These are phyloP conservation scores for Pseudomyrmex gracilis DNA, from an alignment of 1,140 invertebrate species.

Conservation along the genomic window DNA sequence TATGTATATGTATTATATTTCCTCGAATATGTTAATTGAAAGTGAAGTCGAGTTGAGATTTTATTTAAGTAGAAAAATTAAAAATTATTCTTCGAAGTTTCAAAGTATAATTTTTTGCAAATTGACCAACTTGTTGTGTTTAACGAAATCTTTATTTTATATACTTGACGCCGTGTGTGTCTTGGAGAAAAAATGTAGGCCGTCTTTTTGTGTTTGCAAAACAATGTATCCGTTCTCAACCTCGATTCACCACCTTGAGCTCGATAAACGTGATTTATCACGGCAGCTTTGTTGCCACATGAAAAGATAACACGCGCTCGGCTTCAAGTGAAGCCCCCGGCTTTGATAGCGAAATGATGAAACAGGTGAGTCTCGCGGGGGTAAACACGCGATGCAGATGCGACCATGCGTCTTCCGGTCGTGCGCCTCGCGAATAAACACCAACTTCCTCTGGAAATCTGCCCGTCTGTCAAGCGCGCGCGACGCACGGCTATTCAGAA, in stretches of 20 bases:
- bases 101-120: not conserved
- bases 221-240: conserved; percentile 32
- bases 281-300: conserved; percentile 54
- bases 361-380: conserved; percentile 66
- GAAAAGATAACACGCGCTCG: conserved; percentile 60
- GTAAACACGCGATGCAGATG: conserved; percentile 64
- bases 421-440: conserved; percentile 64
- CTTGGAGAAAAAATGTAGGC: conserved; percentile 7
- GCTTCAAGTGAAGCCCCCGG: conserved; percentile 41
- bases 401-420: conserved; percentile 63
- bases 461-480: not conserved
- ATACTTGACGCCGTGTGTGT: not conserved
- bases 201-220: not conserved
- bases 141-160: not conserved
- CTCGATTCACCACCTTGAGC: conserved; percentile 66
- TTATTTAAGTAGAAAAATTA: not conserved
- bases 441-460: conserved; percentile 65
- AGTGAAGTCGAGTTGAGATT: not conserved
- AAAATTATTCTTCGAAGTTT: not conserved
- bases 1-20: too few species aligned
- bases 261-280: conserved; percentile 69
- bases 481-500: not conserved
- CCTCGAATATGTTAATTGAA: too few species aligned
- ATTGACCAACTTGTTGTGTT: not conserved
- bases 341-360: conserved; percentile 70